These are phyloP conservation scores for Leptinotarsa rubiginosa DNA, from an alignment of 2,888 invertebrate genomes.

Conservation along the genomic window DNA sequence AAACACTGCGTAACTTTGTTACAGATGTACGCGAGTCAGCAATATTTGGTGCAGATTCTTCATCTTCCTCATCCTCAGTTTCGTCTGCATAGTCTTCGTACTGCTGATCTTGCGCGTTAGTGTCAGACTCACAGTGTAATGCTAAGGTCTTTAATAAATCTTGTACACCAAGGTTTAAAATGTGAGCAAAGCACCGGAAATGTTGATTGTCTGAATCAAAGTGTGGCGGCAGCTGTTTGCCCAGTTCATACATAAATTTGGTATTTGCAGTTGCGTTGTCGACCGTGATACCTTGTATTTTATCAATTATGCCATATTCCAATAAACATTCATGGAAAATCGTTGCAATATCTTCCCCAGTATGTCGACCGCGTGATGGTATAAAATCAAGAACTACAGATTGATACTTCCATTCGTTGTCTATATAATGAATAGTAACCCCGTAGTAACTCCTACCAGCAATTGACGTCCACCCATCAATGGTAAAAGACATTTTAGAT, in stretches of 20 bases:
- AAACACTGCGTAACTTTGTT: neutral
- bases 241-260: conserved; percentile 42
- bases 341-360: conserved; percentile 49
- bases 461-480: conserved; percentile 53
- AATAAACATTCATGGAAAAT: conserved; percentile 39
- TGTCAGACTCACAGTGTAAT: neutral
- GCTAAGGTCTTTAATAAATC: conserved; percentile 37
- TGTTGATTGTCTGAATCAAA: conserved; percentile 48
- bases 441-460: conserved; percentile 49
- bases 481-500: conserved; percentile 44
- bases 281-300: conserved; percentile 50
- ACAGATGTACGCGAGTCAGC: neutral
- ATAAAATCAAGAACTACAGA: conserved; percentile 51
- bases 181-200: conserved; percentile 53
- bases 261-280: conserved; percentile 48
- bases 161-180: conserved; percentile 52
- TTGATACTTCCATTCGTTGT: conserved; percentile 45
- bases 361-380: conserved; percentile 49
- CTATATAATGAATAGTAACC: conserved; percentile 51
- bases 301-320: conserved; percentile 42
- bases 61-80: conserved; percentile 17
- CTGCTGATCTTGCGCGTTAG: too few species aligned
- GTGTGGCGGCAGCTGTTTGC: too few species aligned
- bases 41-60: neutral
- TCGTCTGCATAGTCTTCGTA: neutral